Conservation (phyloP, 1,140 invertebrate species). For the Panagrolaimus sp. region DNA sequence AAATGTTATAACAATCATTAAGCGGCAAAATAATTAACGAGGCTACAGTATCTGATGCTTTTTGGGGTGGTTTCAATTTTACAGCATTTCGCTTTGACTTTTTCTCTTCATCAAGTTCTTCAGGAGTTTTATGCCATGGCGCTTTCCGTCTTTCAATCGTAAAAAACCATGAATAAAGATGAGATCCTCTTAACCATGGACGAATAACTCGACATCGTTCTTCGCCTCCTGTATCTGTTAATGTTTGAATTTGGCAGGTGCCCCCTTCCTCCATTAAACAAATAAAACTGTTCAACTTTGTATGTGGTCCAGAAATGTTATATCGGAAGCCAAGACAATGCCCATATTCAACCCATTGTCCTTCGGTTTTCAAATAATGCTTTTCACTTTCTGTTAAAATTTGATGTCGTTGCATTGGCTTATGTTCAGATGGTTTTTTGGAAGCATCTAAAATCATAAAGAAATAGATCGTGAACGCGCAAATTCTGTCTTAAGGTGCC, state of each 20-base stretch:
- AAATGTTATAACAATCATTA: conserved; percentile 16
- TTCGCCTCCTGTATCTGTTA: conserved; percentile 15
- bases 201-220: conserved; percentile 18
- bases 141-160: conserved; percentile 1
- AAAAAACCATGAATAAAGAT: conserved; percentile 19
- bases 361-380: conserved; percentile 41
- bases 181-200: conserved; percentile 13
- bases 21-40: conserved; percentile 10
- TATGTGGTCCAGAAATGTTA: conserved; percentile 34
- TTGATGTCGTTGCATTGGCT: conserved; percentile 11
- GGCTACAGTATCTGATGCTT: conserved; percentile 8
- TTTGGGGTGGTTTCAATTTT: background rate
- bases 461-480: too few species aligned
- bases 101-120: background rate
- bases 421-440: conserved; percentile 29
- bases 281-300: conserved; percentile 37
- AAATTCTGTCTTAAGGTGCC: too few species aligned
- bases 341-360: conserved; percentile 30
- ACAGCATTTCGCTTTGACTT: background rate
- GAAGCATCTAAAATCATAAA: conserved; percentile 24
- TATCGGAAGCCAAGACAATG: conserved; percentile 40
- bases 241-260: conserved; percentile 32
- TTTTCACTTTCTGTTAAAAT: conserved; percentile 18
- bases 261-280: conserved; percentile 44
- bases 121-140: background rate